Base-by-base conservation (phyloP, 2,797 vertebrate species). In the Sebastolobus alascanus region DNA sequence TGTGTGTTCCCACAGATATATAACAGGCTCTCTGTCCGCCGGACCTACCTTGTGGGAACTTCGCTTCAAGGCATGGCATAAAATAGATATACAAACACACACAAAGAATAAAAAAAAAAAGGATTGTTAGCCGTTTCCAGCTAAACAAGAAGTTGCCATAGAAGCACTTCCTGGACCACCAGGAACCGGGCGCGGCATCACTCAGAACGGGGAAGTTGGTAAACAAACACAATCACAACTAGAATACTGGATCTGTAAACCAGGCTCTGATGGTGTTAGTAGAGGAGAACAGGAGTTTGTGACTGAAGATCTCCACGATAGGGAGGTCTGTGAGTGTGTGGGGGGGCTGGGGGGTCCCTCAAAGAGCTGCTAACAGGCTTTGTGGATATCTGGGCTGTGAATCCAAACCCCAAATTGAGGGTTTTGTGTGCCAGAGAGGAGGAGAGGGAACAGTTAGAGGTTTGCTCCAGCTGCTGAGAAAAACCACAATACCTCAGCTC, bases 11-110 rank as follows among this genome's bases (percentile, higher is more conserved):
- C 89, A 91, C 92, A 94, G 80, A 93, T 85, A 52, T 85, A 52
- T 79, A 83, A 90, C 89, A 82, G 67, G 56, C 88, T 88, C 90
- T 83, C 89, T 84, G 73, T 83, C 83, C 68, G n/a, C 84, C 73
- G 63, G 67, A 96, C 96, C 95, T 96, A 96, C 96, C 96, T 96
- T 96, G 89, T 93, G 90, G 90, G 93, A 96, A 95, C 94, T 93
- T 96, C 94, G 95, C 96, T 96, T 96, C 95, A 96, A 90, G 89
- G 95, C 91, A 93, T 90, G 83, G 91, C 93, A 91, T 91, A 92
- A 93, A 92, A 90, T 91, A 93, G 84, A 92, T 84, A 88, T 71
- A 93, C 86, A 93, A 85, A 93, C 73, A 91, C 82, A 92, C 86
- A 93, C 80, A 91, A 29, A 93, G 70, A 68, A 72, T 43, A 81